Conservation (phyloP, 2,797 vertebrate species). For the Pipistrellus pygmaeus region DNA sequence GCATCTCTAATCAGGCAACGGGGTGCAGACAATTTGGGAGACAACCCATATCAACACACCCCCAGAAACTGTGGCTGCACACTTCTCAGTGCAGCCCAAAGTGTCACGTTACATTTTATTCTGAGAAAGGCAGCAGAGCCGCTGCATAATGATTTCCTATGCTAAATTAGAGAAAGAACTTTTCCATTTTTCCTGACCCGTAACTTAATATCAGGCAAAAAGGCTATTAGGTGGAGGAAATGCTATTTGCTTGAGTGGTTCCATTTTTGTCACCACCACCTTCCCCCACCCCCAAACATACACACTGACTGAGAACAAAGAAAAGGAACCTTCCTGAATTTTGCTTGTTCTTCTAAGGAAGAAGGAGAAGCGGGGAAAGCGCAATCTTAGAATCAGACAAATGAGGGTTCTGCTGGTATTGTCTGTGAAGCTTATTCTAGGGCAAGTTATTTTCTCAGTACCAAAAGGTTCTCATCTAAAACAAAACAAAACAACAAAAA, state of each 20-base stretch:
- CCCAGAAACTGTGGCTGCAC: conserved; percentile 62
- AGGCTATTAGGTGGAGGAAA: conserved; percentile 13
- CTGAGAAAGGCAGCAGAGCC: conserved; percentile 60
- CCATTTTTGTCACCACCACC: conserved; percentile 17
- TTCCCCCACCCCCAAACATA: not conserved
- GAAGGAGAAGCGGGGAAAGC: not conserved
- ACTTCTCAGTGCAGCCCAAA: conserved; percentile 75
- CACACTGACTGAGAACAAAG: conserved; percentile 21
- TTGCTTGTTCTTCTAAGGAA: not conserved
- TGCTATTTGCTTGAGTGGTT: conserved; percentile 33
- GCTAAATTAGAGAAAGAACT: conserved; percentile 63
- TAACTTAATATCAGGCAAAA: conserved; percentile 63
- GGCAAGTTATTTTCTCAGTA: conserved; percentile 16
- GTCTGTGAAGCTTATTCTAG: not conserved
- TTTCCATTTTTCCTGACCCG: conserved; percentile 41
- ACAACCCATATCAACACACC: conserved; percentile 5
- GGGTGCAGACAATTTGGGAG: conserved; percentile 16
- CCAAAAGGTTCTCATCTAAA: not conserved
- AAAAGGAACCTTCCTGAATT: not conserved
- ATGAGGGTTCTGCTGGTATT: not conserved
- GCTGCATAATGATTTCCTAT: conserved; percentile 70
- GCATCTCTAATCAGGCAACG: not conserved
- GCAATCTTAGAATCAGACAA: not conserved
- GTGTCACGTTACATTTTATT: conserved; percentile 51
- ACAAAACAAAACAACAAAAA: not conserved